Evolutionary conservation across 2,113 vertebrate species (phyloP).

Genomic region (Apteryx owenii): DNA sequence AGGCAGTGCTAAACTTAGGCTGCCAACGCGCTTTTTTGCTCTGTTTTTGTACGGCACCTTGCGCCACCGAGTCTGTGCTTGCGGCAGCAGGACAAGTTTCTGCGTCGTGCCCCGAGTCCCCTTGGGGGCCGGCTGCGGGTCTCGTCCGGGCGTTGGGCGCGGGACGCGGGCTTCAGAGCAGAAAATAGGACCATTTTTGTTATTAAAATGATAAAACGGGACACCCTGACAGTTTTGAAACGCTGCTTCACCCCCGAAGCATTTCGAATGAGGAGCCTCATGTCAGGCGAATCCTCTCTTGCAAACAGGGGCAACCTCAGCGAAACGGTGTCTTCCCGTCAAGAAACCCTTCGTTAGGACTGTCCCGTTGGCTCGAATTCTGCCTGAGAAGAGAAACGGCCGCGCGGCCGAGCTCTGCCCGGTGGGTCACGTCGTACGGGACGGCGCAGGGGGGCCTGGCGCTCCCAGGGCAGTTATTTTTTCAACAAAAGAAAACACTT

Average conservation of each 20-base stretch:
- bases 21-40: background rate
- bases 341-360: background rate
- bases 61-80: fast-evolving
- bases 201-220: background rate
- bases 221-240: background rate
- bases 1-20: background rate
- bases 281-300: background rate
- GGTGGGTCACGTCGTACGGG: background rate
- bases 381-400: background rate
- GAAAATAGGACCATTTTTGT: background rate
- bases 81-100: background rate
- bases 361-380: background rate
- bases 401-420: background rate
- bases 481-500: background rate
- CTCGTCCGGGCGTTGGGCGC: background rate
- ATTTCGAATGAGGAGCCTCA: background rate
- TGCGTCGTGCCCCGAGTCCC: background rate
- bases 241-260: background rate
- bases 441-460: background rate
- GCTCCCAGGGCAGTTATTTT: background rate
- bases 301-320: background rate
- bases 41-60: background rate
- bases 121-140: background rate
- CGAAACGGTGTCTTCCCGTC: background rate
- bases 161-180: background rate